A percentile compares a stretch with the other conserved stretches of the same genome.
phyloP scores from a whole-genome alignment of 1,140 invertebrate genomes.

The Diorhabda carinulata region DNA sequence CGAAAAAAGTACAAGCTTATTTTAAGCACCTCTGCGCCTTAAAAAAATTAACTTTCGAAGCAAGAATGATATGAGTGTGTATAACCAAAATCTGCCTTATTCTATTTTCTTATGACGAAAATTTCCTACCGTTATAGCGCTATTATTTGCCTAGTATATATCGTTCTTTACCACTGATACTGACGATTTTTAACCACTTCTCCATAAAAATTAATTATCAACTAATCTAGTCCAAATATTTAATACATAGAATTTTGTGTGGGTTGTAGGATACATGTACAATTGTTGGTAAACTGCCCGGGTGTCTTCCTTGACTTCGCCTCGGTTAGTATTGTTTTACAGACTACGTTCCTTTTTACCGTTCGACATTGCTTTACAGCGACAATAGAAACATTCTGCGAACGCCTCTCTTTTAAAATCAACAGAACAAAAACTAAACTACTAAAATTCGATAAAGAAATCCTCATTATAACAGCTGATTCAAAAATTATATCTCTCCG shows the following conservation, averaged over 20 bases:
- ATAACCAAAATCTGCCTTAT: slow-evolving; percentile 67
- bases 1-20: slow-evolving; percentile 69
- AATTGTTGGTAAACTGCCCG: slow-evolving; percentile 50
- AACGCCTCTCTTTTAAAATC: not conserved
- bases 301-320: slow-evolving; percentile 44
- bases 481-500: no score
- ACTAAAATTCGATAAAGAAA: no score
- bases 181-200: slow-evolving; percentile 48
- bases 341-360: slow-evolving; percentile 40
- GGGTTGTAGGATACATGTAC: slow-evolving; percentile 54
- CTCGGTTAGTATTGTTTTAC: slow-evolving; percentile 35
- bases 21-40: slow-evolving; percentile 70
- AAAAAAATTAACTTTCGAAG: slow-evolving; percentile 53
- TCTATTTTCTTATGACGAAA: slow-evolving; percentile 60
- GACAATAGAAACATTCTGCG: slow-evolving; percentile 6
- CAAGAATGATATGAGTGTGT: slow-evolving; percentile 56
- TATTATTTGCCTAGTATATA: slow-evolving; percentile 49
- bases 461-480: no score
- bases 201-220: slow-evolving; percentile 48
- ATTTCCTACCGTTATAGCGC: slow-evolving; percentile 50
- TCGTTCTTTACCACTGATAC: slow-evolving; percentile 48
- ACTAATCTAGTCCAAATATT: slow-evolving; percentile 50
- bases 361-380: slow-evolving; percentile 40
- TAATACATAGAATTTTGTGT: slow-evolving; percentile 52
- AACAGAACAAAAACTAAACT: not conserved